These are phyloP conservation scores for rabbit (Oryctolagus cuniculus) DNA, from an alignment of 2,113 vertebrate genomes.

Conservation along the genomic window mOryCun1.1 NC_091453.1:74660501-74661000, in stretches of 20 bases:
- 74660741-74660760: not conserved
- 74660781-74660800: conserved; percentile 3
- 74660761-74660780: conserved; percentile 23
- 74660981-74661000: too few relatives aligned
- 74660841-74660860: conserved; percentile 33
- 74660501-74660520: not conserved
- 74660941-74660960: not conserved
- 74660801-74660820: conserved; percentile 23
- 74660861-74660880: not conserved
- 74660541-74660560: not conserved
- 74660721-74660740: not conserved
- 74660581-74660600: conserved; percentile 47
- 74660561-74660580: not conserved
- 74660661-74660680: not conserved
- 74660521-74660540: not conserved
- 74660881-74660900: conserved; percentile 17
- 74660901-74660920: not conserved
- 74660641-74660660: not conserved
- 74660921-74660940: not conserved
- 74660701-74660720: not conserved
- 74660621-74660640: not conserved
- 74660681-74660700: not conserved
- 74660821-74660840: not conserved
- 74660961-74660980: too few relatives aligned
- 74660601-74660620: conserved; percentile 11